A percentile compares a stretch with the other conserved stretches of the same genome.
Evolutionary conservation across 2,797 vertebrate species (phyloP).

Genomic region (Margarornis squamiger): DNA sequence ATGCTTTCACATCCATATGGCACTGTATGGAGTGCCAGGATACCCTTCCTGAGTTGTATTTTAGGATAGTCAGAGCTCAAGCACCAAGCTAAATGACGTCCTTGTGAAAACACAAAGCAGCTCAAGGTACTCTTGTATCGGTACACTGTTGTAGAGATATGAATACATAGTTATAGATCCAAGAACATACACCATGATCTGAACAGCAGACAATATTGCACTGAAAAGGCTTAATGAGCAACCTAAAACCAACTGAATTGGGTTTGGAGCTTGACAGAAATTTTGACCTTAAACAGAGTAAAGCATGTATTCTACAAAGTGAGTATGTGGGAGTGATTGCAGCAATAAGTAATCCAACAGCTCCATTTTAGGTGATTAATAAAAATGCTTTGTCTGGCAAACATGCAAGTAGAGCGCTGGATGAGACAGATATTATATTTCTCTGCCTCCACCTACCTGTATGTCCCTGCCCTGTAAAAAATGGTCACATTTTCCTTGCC

Average conservation of each 20-base stretch:
- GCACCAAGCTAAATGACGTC: background rate
- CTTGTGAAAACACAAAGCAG: background rate
- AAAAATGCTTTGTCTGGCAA: background rate
- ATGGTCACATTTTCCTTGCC: background rate
- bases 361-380: background rate
- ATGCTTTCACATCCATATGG: conserved; percentile 9
- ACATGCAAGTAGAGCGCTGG: background rate
- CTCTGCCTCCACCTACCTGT: background rate
- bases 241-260: background rate
- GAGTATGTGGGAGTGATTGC: background rate
- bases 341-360: background rate
- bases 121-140: background rate
- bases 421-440: background rate
- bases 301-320: background rate
- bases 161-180: background rate
- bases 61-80: background rate
- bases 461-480: background rate
- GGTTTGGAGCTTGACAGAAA: background rate
- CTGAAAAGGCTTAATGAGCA: background rate
- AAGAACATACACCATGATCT: background rate
- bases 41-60: background rate
- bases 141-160: background rate
- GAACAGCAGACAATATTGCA: background rate
- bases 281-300: background rate
- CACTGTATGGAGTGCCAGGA: background rate